Conservation (phyloP, 2,888 invertebrate genomes). For the Andrena dorsata region DNA sequence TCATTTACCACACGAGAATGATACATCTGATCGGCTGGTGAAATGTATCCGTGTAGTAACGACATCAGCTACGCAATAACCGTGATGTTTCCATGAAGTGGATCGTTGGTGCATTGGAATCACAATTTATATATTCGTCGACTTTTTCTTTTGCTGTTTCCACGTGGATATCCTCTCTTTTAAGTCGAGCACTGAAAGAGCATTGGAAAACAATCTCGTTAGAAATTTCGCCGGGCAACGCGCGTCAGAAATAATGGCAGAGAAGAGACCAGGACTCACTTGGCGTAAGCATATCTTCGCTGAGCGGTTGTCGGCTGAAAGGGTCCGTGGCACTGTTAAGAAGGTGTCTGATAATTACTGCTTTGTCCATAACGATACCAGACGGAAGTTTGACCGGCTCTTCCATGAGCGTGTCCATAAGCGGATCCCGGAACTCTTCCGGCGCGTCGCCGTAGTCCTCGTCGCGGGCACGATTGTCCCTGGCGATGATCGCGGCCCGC, state of each 20-base stretch:
- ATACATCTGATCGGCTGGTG: slow-evolving; percentile 57
- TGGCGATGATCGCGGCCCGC: slow-evolving; percentile 91
- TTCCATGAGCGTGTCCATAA: slow-evolving; percentile 99
- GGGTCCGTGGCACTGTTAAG: slow-evolving; percentile 99
- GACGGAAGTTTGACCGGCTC: slow-evolving; percentile 97
- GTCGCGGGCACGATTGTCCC: slow-evolving; percentile 94
- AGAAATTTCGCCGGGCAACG: background rate
- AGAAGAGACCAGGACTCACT: slow-evolving; percentile 86
- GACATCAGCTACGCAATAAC: slow-evolving; percentile 49
- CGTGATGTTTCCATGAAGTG: slow-evolving; percentile 60
- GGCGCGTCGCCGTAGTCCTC: slow-evolving; percentile 98
- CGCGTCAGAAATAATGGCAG: background rate
- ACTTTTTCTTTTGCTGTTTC: slow-evolving; percentile 91
- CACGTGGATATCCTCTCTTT: slow-evolving; percentile 94
- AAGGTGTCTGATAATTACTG: slow-evolving; percentile 96
- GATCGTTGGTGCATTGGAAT: slow-evolving; percentile 50
- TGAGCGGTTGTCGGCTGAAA: slow-evolving; percentile 97
- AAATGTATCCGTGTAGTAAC: slow-evolving; percentile 63
- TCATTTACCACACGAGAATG: slow-evolving; percentile 63
- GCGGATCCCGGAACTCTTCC: slow-evolving; percentile 97
- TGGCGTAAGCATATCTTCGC: slow-evolving; percentile 96
- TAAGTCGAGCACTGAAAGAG: slow-evolving; percentile 90
- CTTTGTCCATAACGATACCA: slow-evolving; percentile 95
- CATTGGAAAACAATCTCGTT: background rate
- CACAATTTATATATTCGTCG: slow-evolving; percentile 79